Evolutionary conservation across 2,888 invertebrate genomes (phyloP).

Genomic region (Apodemia mormo): DNA sequence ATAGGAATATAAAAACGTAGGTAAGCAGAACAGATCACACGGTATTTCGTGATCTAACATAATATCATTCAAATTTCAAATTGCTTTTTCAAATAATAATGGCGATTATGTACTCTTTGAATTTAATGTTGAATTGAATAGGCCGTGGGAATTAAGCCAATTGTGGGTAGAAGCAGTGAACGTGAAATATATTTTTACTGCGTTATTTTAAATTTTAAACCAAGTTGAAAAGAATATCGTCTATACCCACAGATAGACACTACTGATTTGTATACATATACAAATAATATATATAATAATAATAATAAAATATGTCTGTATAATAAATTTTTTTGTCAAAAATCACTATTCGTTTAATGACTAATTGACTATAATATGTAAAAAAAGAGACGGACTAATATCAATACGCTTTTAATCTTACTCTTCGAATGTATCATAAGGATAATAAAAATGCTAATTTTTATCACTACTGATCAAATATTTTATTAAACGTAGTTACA

Average conservation of each 20-base stretch:
- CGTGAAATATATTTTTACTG: neutral
- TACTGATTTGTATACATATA: too few relatives aligned
- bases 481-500: neutral
- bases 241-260: too few relatives aligned
- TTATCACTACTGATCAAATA: neutral
- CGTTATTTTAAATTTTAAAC: neutral
- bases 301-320: too few relatives aligned
- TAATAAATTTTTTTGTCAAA: too few relatives aligned
- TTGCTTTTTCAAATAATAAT: neutral
- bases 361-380: too few relatives aligned
- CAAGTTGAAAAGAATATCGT: neutral
- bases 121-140: slow-evolving; percentile 1
- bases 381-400: too few relatives aligned
- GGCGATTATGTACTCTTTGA: neutral
- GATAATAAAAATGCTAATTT: neutral
- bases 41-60: neutral
- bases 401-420: too few relatives aligned
- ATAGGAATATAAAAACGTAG: too few relatives aligned
- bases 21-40: too few relatives aligned
- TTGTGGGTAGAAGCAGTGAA: neutral
- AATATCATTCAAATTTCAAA: neutral
- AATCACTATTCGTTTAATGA: too few relatives aligned
- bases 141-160: neutral
- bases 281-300: too few relatives aligned
- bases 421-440: neutral